A percentile compares a stretch with the other conserved stretches of the same genome.
Evolutionary conservation across 2,888 invertebrate species (phyloP).

Genomic region (Drosophila siamana): DNA sequence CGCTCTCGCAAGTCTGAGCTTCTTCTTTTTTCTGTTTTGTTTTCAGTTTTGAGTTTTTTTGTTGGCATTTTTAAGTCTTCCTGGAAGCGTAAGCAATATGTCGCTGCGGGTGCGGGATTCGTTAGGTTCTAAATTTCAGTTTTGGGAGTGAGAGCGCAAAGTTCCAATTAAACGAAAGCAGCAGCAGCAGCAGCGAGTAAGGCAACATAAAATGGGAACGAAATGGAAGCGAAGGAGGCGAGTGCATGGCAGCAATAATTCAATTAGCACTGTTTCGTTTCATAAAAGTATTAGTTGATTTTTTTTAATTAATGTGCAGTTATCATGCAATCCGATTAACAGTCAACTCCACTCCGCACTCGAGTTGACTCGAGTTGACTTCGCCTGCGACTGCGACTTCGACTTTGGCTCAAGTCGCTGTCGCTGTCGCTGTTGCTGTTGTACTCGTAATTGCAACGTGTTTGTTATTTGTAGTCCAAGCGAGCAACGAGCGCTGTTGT

Average conservation of each 20-base stretch:
- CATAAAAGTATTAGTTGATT: slow-evolving; percentile 83
- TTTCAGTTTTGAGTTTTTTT: slow-evolving; percentile 21
- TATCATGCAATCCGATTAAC: slow-evolving; percentile 82
- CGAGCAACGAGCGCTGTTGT: slow-evolving; percentile 32
- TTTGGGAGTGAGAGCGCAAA: not conserved
- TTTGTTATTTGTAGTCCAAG: slow-evolving; percentile 79
- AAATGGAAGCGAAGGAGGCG: slow-evolving; percentile 54
- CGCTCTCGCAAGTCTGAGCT: not conserved
- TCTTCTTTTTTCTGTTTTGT: not conserved
- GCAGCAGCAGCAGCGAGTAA: slow-evolving; percentile 5
- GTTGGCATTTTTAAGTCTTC: slow-evolving; percentile 74
- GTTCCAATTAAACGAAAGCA: slow-evolving; percentile 69
- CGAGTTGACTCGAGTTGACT: too few species aligned
- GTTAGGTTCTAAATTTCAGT: slow-evolving; percentile 16
- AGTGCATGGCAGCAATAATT: slow-evolving; percentile 77
- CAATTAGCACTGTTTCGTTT: slow-evolving; percentile 83
- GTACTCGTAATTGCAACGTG: slow-evolving; percentile 72
- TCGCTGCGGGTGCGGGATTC: slow-evolving; percentile 40
- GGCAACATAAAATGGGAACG: slow-evolving; percentile 8
- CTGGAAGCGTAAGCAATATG: slow-evolving; percentile 76
- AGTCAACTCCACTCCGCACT: slow-evolving; percentile 41
- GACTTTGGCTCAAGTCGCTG: slow-evolving; percentile 1
- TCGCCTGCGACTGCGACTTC: not conserved
- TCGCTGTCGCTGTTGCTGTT: slow-evolving; percentile 37
- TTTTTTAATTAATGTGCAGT: slow-evolving; percentile 82